Conservation (phyloP, 2,888 invertebrate species). For the Punctoribates punctum region DNA sequence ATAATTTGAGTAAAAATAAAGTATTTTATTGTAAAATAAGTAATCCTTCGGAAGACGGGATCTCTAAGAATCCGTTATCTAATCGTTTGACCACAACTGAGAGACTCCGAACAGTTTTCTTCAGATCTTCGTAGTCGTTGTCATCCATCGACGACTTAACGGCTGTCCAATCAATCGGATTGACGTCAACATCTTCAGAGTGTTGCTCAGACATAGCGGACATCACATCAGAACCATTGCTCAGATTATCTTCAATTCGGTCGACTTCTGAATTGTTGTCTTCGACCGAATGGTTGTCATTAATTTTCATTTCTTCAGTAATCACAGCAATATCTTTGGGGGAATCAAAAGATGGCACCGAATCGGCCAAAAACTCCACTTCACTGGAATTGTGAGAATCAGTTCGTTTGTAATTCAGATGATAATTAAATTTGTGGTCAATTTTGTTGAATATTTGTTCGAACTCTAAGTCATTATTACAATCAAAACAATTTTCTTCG, state of each 20-base stretch:
- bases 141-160: neutral
- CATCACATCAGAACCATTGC: neutral
- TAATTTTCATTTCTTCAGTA: too few species aligned
- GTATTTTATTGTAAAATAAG: too few species aligned
- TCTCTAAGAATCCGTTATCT: too few species aligned
- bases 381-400: too few species aligned
- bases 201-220: neutral
- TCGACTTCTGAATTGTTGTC: too few species aligned
- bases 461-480: neutral
- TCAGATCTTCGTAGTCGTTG: neutral
- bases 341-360: too few species aligned
- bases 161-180: neutral
- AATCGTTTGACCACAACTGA: neutral
- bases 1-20: too few species aligned
- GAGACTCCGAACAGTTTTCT: neutral
- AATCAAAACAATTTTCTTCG: neutral
- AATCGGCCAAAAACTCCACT: too few species aligned
- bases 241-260: too few species aligned
- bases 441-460: neutral
- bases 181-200: neutral
- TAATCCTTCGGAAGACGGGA: too few species aligned
- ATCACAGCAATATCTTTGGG: too few species aligned
- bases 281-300: too few species aligned
- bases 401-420: neutral
- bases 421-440: neutral